Evolutionary conservation across 2,888 invertebrate genomes (phyloP), one percentile per base, ranked within the genome.

Genomic region (Xestia rhomboidea): DNA sequence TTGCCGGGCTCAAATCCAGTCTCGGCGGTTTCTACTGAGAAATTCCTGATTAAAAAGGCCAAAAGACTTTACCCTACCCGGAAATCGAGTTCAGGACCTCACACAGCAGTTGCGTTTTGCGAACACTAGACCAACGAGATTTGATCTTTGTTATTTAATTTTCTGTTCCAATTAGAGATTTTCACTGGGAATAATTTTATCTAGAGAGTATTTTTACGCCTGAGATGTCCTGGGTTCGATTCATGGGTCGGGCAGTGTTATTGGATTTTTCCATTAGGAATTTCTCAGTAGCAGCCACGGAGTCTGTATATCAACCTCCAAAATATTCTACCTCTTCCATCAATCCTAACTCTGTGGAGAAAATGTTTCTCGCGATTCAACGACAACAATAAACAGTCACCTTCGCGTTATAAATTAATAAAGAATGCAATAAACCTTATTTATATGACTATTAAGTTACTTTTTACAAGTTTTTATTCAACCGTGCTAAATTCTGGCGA

Each of bases 371-470:
- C 4, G 64, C n/a, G 15, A 66, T 68, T 83, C 66, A 79, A 41
- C 44, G 46, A 68, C 57, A 41, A 15, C 27, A 82, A 77, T 81
- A 64, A 79, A 79, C 54, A 69, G 54, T 67, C 60, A 69, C 62
- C 41, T 63, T 34, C n/a, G 11, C 15, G 73, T 60, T 44, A 30
- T 82, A 84, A 73, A 84, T 82, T 70, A 73, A 73, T 79, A 84
- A 79, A 73, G 41, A 73, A 79, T 62, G 66, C 62, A 84, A 82
- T 84, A 82, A 84, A 84, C 62, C 69, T 79, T 84, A 79, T 82
- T 82, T 82, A 84, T 73, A 67, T 49, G 66, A 49, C 60, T 2
- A 41, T 71, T 67, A 73, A 71, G 64, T 64, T 49, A 71, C 78
- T 75, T 78, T 73, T 63, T 70, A 60, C 4, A 70, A 57, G 44